Evolutionary conservation across 2,888 invertebrate genomes (phyloP).

Genomic region (Idaea straminata): DNA sequence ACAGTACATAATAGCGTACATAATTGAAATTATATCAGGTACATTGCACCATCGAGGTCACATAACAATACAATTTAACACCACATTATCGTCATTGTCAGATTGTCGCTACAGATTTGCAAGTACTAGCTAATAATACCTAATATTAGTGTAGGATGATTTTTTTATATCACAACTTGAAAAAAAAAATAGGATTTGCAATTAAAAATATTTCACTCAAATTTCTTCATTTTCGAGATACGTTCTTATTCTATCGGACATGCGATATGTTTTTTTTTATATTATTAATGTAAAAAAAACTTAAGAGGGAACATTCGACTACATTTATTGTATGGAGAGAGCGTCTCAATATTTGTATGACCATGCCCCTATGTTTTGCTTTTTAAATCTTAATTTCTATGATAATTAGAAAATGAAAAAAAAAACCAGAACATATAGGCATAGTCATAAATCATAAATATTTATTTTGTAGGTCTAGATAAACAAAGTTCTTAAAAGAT

Average conservation of each 20-base stretch:
- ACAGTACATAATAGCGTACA: neutral
- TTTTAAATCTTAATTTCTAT: too few species aligned
- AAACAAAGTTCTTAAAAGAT: too few species aligned
- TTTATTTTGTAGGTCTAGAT: too few species aligned
- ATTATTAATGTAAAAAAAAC: too few species aligned
- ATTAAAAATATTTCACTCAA: neutral
- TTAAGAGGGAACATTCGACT: too few species aligned
- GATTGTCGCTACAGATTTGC: neutral
- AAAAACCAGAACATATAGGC: too few species aligned
- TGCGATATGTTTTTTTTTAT: neutral
- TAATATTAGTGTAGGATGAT: neutral
- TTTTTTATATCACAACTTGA: constrained; percentile 35
- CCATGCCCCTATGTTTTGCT: too few species aligned
- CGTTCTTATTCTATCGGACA: neutral
- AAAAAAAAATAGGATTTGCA: constrained; percentile 46
- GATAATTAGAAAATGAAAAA: too few species aligned
- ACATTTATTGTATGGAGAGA: too few species aligned
- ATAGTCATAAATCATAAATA: too few species aligned
- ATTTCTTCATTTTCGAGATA: too few species aligned
- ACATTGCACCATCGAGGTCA: neutral
- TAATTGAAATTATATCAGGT: neutral
- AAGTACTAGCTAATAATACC: neutral
- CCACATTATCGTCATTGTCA: neutral
- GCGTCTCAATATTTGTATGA: too few species aligned
- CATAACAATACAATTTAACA: neutral